These are phyloP conservation scores for Sarcophaga carnaria DNA, from an alignment of 2,888 invertebrate genomes.

Conservation along the genomic window DNA sequence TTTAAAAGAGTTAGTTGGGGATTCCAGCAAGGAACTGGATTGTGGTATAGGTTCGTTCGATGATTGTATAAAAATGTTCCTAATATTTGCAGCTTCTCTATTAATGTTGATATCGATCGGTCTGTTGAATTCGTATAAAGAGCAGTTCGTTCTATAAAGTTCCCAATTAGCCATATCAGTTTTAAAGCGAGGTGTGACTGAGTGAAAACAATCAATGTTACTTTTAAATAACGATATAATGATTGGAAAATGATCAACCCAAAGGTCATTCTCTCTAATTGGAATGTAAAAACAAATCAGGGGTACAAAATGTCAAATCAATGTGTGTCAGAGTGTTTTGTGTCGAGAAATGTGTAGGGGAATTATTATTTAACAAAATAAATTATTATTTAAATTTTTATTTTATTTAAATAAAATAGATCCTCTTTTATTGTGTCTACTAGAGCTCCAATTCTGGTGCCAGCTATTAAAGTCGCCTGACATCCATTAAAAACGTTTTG, in stretches of 20 bases:
- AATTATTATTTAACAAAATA: slow-evolving; percentile 54
- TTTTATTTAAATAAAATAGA: slow-evolving; percentile 23
- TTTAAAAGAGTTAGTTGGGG: slow-evolving; percentile 22
- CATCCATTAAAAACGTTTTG: background rate
- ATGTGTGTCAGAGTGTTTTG: slow-evolving; percentile 64
- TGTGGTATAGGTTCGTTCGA: slow-evolving; percentile 32
- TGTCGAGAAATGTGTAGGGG: slow-evolving; percentile 65
- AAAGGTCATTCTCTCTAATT: slow-evolving; percentile 49
- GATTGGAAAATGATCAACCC: slow-evolving; percentile 57
- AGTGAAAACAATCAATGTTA: background rate
- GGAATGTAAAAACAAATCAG: slow-evolving; percentile 24
- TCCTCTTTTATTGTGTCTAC: slow-evolving; percentile 36
- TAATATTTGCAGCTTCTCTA: slow-evolving; percentile 49
- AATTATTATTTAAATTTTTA: slow-evolving; percentile 45
- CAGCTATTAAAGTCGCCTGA: slow-evolving; percentile 48
- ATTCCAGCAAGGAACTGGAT: slow-evolving; percentile 52
- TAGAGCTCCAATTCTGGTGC: slow-evolving; percentile 44
- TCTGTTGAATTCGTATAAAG: background rate
- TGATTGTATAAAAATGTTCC: slow-evolving; percentile 34
- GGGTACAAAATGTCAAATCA: slow-evolving; percentile 61
- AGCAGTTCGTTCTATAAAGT: background rate
- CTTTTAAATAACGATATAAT: slow-evolving; percentile 14
- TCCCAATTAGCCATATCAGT: slow-evolving; percentile 21
- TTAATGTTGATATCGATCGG: slow-evolving; percentile 35
- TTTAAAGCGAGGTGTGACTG: background rate